phyloP scores from a whole-genome alignment of 2,113 vertebrate species.

The Neopipo cinnamomea region DNA sequence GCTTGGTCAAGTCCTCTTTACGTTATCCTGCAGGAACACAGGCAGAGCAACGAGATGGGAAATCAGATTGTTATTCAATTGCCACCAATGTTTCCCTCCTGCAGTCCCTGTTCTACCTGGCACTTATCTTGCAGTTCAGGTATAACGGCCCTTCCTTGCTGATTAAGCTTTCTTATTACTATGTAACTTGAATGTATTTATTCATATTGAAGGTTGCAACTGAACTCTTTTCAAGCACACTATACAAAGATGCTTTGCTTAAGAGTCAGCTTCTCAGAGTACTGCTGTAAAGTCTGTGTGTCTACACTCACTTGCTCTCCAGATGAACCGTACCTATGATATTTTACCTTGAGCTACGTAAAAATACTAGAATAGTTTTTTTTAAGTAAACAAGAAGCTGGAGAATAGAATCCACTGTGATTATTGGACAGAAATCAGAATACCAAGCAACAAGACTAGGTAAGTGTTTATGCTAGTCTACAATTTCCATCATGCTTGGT shows the following conservation, averaged over 20 bases:
- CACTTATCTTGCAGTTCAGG: neutral
- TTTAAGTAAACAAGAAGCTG: neutral
- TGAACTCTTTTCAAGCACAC: neutral
- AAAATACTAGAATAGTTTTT: neutral
- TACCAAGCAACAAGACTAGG: neutral
- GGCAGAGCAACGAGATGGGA: neutral
- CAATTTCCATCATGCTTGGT: neutral
- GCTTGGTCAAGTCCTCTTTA: neutral
- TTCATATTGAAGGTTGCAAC: neutral
- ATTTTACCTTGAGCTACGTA: neutral
- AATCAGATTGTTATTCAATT: neutral
- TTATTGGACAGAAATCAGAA: neutral
- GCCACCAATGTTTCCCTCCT: neutral
- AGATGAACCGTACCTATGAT: neutral
- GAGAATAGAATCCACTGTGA: neutral
- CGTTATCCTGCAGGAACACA: neutral
- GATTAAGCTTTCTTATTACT: neutral
- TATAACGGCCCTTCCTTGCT: neutral
- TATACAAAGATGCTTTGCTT: neutral
- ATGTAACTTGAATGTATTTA: neutral
- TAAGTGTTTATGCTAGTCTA: neutral
- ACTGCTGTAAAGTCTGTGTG: neutral
- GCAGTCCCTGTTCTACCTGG: neutral
- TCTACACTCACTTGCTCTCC: neutral
- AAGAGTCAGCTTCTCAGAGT: neutral